Percentiles rank a stretch among this genome's conserved stretches.
These are phyloP conservation scores for Eurystomus glaucurus DNA, from an alignment of 2,797 vertebrate genomes.

Conservation along the genomic window DNA sequence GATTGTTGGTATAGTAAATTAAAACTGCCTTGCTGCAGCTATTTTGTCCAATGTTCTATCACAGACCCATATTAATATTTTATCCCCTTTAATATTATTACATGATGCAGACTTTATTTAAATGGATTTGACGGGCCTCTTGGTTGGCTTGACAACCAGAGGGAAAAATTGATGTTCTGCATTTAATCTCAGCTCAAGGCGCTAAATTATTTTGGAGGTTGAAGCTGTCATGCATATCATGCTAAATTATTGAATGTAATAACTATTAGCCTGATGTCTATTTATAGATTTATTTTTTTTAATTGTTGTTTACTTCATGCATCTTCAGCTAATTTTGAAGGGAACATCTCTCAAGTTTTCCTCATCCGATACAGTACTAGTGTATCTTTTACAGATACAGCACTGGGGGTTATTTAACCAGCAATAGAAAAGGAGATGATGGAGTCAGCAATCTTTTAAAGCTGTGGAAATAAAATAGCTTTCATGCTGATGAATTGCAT, in stretches of 20 bases:
- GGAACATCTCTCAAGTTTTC: constrained; percentile 8
- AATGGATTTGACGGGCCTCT: constrained; percentile 84
- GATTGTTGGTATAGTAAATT: constrained; percentile 80
- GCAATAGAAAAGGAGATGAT: neutral
- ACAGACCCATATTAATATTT: constrained; percentile 82
- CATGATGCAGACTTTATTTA: constrained; percentile 85
- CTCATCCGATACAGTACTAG: neutral
- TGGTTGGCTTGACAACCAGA: constrained; percentile 86
- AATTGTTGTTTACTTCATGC: constrained; percentile 76
- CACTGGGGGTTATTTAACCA: neutral
- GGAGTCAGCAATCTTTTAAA: neutral
- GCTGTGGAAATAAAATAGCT: neutral
- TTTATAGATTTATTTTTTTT: constrained; percentile 62
- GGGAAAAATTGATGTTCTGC: constrained; percentile 86
- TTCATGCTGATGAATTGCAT: neutral
- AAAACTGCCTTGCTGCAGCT: constrained; percentile 69
- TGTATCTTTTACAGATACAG: neutral
- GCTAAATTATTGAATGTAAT: constrained; percentile 83
- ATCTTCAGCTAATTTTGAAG: constrained; percentile 73
- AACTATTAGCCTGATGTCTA: constrained; percentile 80
- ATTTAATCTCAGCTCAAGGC: constrained; percentile 84
- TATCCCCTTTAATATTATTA: constrained; percentile 86
- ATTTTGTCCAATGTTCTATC: constrained; percentile 79
- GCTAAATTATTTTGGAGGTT: constrained; percentile 86
- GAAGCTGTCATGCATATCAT: constrained; percentile 81